These are phyloP conservation scores for Microcebus jonahi DNA, from an alignment of 2,113 vertebrate species.

Conservation along the genomic window DNA sequence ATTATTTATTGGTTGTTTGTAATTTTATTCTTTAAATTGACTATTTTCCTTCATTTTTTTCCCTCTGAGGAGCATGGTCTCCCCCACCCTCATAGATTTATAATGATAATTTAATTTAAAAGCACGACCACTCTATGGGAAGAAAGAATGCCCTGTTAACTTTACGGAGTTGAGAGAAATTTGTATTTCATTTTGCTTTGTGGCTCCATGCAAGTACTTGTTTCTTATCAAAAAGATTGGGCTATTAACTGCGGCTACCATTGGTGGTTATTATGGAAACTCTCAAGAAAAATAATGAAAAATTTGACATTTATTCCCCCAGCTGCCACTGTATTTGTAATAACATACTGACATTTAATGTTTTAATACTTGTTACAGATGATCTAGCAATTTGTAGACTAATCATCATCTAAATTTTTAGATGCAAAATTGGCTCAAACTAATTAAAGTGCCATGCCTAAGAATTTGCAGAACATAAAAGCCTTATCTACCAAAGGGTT, in stretches of 20 bases:
- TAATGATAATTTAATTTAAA: constrained; percentile 43
- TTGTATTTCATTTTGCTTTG: constrained; percentile 22
- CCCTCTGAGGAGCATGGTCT: not conserved
- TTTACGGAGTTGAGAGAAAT: not conserved
- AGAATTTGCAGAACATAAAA: constrained; percentile 49
- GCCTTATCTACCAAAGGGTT: not conserved
- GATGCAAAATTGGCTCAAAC: constrained; percentile 42
- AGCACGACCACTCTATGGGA: not conserved
- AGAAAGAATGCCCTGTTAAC: not conserved
- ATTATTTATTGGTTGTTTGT: constrained; percentile 8
- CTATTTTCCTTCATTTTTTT: not conserved
- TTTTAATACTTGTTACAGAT: constrained; percentile 52
- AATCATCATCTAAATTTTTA: constrained; percentile 60
- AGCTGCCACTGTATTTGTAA: constrained; percentile 39
- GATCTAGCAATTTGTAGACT: constrained; percentile 52
- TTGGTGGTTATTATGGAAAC: not conserved
- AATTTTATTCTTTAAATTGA: constrained; percentile 16
- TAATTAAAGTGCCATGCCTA: constrained; percentile 23
- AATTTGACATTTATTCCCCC: constrained; percentile 51
- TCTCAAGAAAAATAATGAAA: constrained; percentile 58
- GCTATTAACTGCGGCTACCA: not conserved
- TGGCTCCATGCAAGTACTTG: not conserved
- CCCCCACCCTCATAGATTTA: not conserved
- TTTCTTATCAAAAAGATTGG: constrained; percentile 36
- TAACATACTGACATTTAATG: constrained; percentile 47